These are phyloP conservation scores for Manis javanica DNA, from an alignment of 2,797 vertebrate genomes.

Conservation along the genomic window DNA sequence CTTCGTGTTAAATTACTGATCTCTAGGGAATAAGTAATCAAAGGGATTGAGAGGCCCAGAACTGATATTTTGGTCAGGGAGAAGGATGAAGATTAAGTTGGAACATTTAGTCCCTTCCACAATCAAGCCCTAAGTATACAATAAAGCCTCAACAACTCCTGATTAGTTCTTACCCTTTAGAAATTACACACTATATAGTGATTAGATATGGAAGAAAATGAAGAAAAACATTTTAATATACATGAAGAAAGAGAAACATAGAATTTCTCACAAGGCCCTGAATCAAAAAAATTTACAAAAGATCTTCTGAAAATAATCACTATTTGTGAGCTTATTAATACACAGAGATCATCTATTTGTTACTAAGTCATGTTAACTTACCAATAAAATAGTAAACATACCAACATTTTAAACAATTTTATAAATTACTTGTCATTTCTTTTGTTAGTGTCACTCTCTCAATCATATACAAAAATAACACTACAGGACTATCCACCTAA, in stretches of 20 bases:
- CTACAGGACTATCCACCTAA: constrained; percentile 90
- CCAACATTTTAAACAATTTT: constrained; percentile 87
- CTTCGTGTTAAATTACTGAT: constrained; percentile 38
- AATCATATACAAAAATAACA: constrained; percentile 95
- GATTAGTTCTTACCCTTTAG: constrained; percentile 69
- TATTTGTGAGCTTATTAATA: constrained; percentile 85
- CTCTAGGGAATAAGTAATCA: constrained; percentile 55
- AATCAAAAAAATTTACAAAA: constrained; percentile 88
- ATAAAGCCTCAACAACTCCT: constrained; percentile 74
- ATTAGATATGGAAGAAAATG: constrained; percentile 74
- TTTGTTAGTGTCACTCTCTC: constrained; percentile 87
- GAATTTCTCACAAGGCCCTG: constrained; percentile 81
- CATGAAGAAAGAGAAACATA: constrained; percentile 75
- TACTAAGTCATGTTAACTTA: constrained; percentile 84
- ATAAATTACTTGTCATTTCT: constrained; percentile 87
- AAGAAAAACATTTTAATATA: constrained; percentile 73
- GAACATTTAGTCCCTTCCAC: constrained; percentile 68
- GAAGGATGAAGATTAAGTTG: constrained; percentile 62
- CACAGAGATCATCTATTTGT: constrained; percentile 82
- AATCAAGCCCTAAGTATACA: constrained; percentile 72
- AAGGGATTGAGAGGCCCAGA: constrained; percentile 66
- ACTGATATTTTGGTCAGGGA: constrained; percentile 41
- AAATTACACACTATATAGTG: constrained; percentile 78
- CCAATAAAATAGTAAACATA: constrained; percentile 88
- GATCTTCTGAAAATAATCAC: constrained; percentile 84